Evolutionary conservation across 2,113 vertebrate species (phyloP), one percentile per base, ranked within the genome.

Genomic region (Leptobrachium leishanense): DNA sequence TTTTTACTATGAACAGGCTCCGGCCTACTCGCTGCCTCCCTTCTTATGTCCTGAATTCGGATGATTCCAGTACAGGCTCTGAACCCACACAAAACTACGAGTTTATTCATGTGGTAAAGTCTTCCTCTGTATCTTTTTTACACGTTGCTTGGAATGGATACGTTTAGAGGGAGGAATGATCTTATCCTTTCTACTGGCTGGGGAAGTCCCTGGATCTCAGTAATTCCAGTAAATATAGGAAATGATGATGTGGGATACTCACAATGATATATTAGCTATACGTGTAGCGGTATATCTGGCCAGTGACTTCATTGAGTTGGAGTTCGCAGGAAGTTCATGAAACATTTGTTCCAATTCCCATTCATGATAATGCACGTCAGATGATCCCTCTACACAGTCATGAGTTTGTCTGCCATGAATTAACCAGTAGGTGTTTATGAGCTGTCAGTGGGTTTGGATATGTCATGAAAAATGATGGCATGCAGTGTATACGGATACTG

Each of bases 311-410:
- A 20, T 10, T 40, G 59, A 44, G 42, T 50, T 42, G 31, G 13
- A 54, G 74, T 75, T 75, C 74, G 66, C 59, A 11, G 62, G 74
- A 75, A 66, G 75, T 69, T 77, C 66, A 69, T 9, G 3, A 59
- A 43, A 69, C 42, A 69, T 69, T 59, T 68, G 39, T 59, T 76
- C 54, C 53, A 15, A 15, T 76, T 20, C 42, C n/a, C n/a, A 46
- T 62, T 5, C n/a, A 43, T 2, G 44, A n/a, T n/a, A n/a, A 54
- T 75, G 5, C 20, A 3, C 8, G 6, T 15, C 40, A 31, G 65
- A 41, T 40, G 8, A 43, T 43, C 41, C 43, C 12, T 4, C 50
- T 41, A 5, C 41, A n/a, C n/a, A 20, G 6, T 54, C 20, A 12
- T 3, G 39, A 65, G 31, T 1, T 6, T 5, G 10, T 50, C 43